Evolutionary conservation across 92 coral and sea anemone species (phyloP).

Genomic region (Meandrina meandrites): DNA sequence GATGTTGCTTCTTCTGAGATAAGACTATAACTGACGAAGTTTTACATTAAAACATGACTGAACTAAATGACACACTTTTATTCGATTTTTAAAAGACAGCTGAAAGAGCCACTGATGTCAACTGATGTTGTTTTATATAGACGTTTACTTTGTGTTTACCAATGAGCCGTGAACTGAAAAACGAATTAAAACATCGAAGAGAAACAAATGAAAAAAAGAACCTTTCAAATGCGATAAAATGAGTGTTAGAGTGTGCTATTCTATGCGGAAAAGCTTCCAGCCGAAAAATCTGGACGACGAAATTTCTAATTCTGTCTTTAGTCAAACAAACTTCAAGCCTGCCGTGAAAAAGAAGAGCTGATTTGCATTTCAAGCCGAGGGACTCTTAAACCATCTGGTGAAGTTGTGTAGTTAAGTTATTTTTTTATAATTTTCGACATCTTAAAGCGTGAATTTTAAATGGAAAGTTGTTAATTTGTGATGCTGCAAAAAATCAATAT

Average conservation of each 20-base stretch:
- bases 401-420: neutral
- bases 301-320: neutral
- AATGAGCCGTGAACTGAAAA: neutral
- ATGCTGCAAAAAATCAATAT: no score
- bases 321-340: neutral
- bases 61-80: no score
- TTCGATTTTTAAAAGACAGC: no score
- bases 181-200: neutral
- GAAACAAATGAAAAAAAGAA: neutral
- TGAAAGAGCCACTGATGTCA: neutral
- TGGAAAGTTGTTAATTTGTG: neutral
- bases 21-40: no score
- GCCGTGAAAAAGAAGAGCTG: neutral
- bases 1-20: no score
- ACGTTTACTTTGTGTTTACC: neutral
- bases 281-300: neutral
- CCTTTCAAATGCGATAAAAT: no score
- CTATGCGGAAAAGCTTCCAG: neutral
- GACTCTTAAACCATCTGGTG: neutral
- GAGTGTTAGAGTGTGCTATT: neutral
- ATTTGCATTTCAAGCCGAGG: slow-evolving; percentile 18
- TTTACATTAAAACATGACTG: neutral
- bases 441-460: neutral
- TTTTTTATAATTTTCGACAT: neutral
- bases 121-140: neutral